phyloP scores from a whole-genome alignment of 2,797 vertebrate genomes.

The Meriones psammophilus region DNA sequence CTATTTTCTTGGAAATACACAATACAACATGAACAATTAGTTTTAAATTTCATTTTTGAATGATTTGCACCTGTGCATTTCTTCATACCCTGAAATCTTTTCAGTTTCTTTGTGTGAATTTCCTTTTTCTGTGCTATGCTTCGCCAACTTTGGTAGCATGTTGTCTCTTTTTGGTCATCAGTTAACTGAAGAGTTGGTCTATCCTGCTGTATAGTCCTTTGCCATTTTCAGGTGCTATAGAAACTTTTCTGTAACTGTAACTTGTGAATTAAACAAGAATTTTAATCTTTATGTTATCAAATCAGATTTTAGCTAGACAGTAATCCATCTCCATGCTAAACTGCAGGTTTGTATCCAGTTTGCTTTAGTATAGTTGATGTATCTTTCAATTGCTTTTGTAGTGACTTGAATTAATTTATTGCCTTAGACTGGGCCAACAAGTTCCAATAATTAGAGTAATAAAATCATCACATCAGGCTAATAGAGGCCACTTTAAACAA shows the following conservation, averaged over 20 bases:
- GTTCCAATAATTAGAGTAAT: neutral
- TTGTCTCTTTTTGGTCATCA: neutral
- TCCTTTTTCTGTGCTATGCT: neutral
- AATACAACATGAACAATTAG: neutral
- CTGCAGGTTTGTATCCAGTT: slow-evolving; percentile 26
- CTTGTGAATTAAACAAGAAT: neutral
- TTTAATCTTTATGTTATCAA: neutral
- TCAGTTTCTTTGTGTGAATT: slow-evolving; percentile 6
- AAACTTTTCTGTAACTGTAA: neutral
- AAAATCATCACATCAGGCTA: neutral
- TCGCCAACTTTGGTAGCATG: neutral
- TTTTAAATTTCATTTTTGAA: slow-evolving; percentile 44
- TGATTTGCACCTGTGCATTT: slow-evolving; percentile 16
- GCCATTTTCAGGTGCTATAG: slow-evolving; percentile 1
- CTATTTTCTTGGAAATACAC: neutral
- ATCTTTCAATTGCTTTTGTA: slow-evolving; percentile 44
- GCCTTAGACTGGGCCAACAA: slow-evolving; percentile 6
- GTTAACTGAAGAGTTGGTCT: neutral
- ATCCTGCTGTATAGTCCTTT: neutral
- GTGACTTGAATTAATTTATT: slow-evolving; percentile 46
- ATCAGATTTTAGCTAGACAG: neutral
- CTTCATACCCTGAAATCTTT: neutral
- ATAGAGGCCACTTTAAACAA: slow-evolving; percentile 26
- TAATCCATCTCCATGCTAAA: slow-evolving; percentile 28
- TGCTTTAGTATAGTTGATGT: slow-evolving; percentile 20